phyloP scores from a whole-genome alignment of 2,888 invertebrate genomes.

The Thymelicus acteon region DNA sequence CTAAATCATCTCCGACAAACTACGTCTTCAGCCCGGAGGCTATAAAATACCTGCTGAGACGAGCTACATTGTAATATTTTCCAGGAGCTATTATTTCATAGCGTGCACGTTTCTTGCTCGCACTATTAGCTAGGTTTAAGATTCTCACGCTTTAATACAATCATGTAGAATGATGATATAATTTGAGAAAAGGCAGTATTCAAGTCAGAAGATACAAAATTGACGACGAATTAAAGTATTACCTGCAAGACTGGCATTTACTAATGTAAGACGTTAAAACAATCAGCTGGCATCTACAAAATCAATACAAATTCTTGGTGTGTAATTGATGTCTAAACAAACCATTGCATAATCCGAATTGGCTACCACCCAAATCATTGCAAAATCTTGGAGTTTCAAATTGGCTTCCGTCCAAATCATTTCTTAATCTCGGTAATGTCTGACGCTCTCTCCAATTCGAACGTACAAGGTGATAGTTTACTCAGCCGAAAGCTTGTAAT shows the following conservation, averaged over 20 bases:
- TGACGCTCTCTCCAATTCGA: background rate
- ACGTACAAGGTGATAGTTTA: background rate
- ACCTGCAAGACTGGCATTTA: too few relatives aligned
- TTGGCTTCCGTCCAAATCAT: background rate
- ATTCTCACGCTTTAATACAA: too few relatives aligned
- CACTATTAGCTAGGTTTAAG: background rate
- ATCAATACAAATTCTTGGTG: background rate
- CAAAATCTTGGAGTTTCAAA: background rate
- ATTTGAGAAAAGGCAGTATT: too few relatives aligned
- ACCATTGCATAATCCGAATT: background rate
- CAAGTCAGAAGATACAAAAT: too few relatives aligned
- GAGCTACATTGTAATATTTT: conserved; percentile 4
- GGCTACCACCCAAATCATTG: background rate
- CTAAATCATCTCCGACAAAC: conserved; percentile 19
- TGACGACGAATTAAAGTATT: too few relatives aligned
- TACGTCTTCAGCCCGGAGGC: conserved; percentile 1
- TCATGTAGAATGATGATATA: too few relatives aligned
- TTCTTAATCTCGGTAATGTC: background rate
- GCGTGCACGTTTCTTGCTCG: background rate
- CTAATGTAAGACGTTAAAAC: too few relatives aligned
- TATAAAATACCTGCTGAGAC: conserved; percentile 17
- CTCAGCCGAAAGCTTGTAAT: too few relatives aligned
- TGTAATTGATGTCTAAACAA: background rate
- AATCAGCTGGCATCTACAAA: too few relatives aligned
- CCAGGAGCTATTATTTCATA: background rate